Percentiles rank a stretch among this genome's conserved stretches.
Evolutionary conservation across 2,888 invertebrate species (phyloP).

Genomic region (Cabera pusaria): DNA sequence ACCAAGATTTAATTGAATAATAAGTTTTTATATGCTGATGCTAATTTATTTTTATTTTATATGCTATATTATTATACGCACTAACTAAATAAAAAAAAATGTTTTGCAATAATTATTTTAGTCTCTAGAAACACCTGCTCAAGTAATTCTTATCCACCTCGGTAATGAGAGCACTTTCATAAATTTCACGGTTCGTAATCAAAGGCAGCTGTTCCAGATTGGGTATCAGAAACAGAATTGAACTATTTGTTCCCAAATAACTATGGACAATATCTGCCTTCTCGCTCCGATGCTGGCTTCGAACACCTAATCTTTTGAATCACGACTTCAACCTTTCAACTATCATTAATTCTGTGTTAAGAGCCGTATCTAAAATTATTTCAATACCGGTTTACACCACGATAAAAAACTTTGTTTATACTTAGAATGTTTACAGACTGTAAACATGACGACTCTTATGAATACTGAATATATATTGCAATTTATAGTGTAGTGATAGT

Average conservation of each 20-base stretch:
- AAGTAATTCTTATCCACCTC: background rate
- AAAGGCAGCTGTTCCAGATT: constrained; percentile 15
- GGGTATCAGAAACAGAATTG: constrained; percentile 13
- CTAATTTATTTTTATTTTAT: too few relatives aligned
- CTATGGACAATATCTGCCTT: constrained; percentile 33
- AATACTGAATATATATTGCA: too few relatives aligned
- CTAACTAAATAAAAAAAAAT: too few relatives aligned
- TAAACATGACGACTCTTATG: too few relatives aligned
- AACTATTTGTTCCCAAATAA: constrained; percentile 21
- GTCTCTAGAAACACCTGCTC: background rate
- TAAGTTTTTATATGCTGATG: too few relatives aligned
- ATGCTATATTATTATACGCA: too few relatives aligned
- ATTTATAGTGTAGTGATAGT: too few relatives aligned
- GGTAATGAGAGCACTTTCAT: constrained; percentile 11
- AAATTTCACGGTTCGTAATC: constrained; percentile 14
- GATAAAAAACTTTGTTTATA: background rate
- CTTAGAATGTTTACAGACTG: too few relatives aligned
- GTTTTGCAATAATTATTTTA: too few relatives aligned
- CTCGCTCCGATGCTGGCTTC: constrained; percentile 36
- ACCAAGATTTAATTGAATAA: too few relatives aligned
- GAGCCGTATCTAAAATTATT: constrained; percentile 8
- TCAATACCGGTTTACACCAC: constrained; percentile 3
- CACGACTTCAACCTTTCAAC: constrained; percentile 48
- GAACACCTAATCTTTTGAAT: constrained; percentile 34
- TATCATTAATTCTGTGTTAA: too few relatives aligned